Evolutionary conservation across 2,113 vertebrate genomes (phyloP), one percentile per base, ranked within the genome.

Genomic region (Oreochromis spilurus): DNA sequence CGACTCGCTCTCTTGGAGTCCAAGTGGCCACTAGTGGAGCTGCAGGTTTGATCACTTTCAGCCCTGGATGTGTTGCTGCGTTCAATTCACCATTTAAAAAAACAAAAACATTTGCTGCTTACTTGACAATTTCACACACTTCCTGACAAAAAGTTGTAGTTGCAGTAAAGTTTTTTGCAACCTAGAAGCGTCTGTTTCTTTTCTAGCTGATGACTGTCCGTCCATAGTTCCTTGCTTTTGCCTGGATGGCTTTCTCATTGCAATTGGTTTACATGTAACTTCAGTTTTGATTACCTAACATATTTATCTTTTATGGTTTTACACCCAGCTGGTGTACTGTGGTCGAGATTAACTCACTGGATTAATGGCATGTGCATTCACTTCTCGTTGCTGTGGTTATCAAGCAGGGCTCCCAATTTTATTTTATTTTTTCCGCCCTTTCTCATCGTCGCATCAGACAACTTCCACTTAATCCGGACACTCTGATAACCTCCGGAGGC

Each of bases 401-500:
- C 50, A 53, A 58, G 17, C 21, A 43, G 38, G 7, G 4, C 31
- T 81, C n/a, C 24, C 17, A 14, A 62, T 38, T 60, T 75, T 53
- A 34, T 60, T 60, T 60, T 60, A 6, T 13, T 65, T 36, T 65
- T 65, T 38, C 60, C 45, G 2, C 53, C 36, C 29, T 38, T 67
- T 78, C 57, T 57, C 16, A 36, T 70, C 48, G 19, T 75, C 60
- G 11, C 70, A 40, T 86, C 52, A 17, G 40, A 72, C 38, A 84
- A 60, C 72, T 81, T 82, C 80, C 60, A 91, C 24, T 34, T 78
- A 75, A 82, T 90, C 82, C 34, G 9, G 50, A 50, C 13, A 17
- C 86, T 78, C 84, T 43, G 52, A 57, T 77, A 77, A 88, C 84
- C 88, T 70, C 81, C 48, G 1, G 55, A 62, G 85, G 87, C 89